Conservation (phyloP, 2,797 vertebrate genomes). For the Rhinoraja longicauda region DNA sequence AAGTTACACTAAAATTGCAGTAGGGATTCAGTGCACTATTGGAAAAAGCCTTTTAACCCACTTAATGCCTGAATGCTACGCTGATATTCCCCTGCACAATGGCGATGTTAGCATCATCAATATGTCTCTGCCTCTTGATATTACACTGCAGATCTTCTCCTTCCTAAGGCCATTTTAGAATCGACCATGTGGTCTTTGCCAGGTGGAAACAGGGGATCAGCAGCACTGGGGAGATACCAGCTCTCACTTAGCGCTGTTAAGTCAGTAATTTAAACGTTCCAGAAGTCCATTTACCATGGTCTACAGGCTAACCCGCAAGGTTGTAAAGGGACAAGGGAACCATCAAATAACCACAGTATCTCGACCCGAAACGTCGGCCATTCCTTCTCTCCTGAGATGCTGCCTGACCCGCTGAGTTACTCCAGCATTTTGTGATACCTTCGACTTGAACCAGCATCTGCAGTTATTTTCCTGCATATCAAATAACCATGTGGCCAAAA, state of each 20-base stretch:
- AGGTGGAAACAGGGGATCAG: neutral
- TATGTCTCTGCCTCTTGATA: neutral
- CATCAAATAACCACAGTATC: neutral
- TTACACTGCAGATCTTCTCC: neutral
- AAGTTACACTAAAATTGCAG: neutral
- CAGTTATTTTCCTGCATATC: too few species aligned
- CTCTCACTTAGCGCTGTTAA: neutral
- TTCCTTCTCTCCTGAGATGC: too few species aligned
- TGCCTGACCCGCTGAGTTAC: too few species aligned
- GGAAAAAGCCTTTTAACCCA: neutral
- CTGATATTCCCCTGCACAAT: neutral
- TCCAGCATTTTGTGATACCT: too few species aligned
- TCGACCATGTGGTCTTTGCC: neutral
- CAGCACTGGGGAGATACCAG: neutral
- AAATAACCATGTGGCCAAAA: neutral
- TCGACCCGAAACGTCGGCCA: too few species aligned
- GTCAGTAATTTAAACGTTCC: neutral
- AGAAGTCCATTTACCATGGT: neutral
- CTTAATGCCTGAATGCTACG: neutral
- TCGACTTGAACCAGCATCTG: too few species aligned
- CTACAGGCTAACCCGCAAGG: neutral
- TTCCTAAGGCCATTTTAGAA: neutral
- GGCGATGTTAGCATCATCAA: neutral
- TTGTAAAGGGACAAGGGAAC: neutral
- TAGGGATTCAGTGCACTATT: neutral